phyloP scores from a whole-genome alignment of 2,888 invertebrate genomes.

The Drosophila nr. perissopoda region DNA sequence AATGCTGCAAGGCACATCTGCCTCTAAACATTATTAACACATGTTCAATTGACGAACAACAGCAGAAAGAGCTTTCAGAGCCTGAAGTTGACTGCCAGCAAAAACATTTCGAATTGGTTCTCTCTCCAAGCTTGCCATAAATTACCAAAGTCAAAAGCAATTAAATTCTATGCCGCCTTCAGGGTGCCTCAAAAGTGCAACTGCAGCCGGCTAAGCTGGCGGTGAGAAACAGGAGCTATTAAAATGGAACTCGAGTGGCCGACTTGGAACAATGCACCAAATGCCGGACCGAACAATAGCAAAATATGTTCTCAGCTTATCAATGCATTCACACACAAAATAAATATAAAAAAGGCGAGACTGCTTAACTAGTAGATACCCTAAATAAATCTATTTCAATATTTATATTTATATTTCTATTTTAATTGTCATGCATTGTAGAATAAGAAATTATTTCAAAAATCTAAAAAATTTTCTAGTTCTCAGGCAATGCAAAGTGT shows the following conservation, averaged over 20 bases:
- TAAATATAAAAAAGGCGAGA: neutral
- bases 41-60: neutral
- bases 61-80: neutral
- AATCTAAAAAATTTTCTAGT: fast-evolving
- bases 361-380: neutral
- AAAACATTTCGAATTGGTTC: constrained; percentile 15
- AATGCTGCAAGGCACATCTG: neutral
- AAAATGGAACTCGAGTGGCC: constrained; percentile 19
- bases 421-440: neutral
- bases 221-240: constrained; percentile 5
- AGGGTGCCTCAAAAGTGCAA: constrained; percentile 17
- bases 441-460: neutral
- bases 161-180: constrained; percentile 31
- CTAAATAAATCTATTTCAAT: neutral
- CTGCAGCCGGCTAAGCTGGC: constrained; percentile 1
- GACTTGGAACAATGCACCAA: constrained; percentile 45
- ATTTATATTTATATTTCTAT: neutral
- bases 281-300: constrained; percentile 34
- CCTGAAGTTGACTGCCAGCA: constrained; percentile 4
- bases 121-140: constrained; percentile 24
- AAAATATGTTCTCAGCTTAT: constrained; percentile 33
- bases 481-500: neutral
- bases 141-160: constrained; percentile 43
- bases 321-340: constrained; percentile 21
- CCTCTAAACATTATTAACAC: neutral